A percentile compares a stretch with the other conserved stretches of the same genome.
phyloP scores from a whole-genome alignment of 2,797 vertebrate genomes.

The Capromys pilorides region DNA sequence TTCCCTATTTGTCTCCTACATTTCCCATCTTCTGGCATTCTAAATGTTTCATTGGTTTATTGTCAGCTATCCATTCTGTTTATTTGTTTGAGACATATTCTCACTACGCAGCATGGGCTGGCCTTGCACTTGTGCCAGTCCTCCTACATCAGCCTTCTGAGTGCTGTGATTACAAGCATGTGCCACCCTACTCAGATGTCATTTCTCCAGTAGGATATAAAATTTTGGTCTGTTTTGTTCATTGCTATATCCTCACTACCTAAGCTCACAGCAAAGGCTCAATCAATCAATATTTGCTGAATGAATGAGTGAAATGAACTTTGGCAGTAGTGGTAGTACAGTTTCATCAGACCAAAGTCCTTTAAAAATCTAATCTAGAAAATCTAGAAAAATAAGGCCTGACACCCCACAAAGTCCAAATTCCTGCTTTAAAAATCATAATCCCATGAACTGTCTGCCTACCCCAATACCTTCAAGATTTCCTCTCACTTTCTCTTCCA shows the following conservation, averaged over 20 bases:
- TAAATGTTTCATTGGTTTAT: not conserved
- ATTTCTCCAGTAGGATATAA: not conserved
- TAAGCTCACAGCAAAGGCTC: not conserved
- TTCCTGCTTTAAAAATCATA: not conserved
- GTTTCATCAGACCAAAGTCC: not conserved
- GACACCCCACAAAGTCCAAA: not conserved
- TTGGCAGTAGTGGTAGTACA: not conserved
- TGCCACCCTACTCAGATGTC: not conserved
- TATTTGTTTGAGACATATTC: not conserved
- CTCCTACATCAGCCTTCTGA: not conserved
- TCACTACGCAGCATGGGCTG: not conserved
- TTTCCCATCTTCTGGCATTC: not conserved
- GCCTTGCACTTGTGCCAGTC: not conserved
- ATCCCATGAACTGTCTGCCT: too few relatives aligned
- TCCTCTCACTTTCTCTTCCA: too few relatives aligned
- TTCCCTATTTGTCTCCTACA: not conserved
- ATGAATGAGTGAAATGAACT: not conserved
- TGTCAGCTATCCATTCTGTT: not conserved
- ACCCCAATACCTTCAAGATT: too few relatives aligned
- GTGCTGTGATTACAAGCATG: not conserved
- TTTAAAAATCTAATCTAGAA: not conserved
- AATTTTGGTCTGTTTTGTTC: not conserved
- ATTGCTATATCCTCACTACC: not conserved
- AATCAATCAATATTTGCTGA: not conserved
- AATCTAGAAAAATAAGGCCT: not conserved